phyloP scores from a whole-genome alignment of 2,888 invertebrate species.

The Choristoneura rosaceana region DNA sequence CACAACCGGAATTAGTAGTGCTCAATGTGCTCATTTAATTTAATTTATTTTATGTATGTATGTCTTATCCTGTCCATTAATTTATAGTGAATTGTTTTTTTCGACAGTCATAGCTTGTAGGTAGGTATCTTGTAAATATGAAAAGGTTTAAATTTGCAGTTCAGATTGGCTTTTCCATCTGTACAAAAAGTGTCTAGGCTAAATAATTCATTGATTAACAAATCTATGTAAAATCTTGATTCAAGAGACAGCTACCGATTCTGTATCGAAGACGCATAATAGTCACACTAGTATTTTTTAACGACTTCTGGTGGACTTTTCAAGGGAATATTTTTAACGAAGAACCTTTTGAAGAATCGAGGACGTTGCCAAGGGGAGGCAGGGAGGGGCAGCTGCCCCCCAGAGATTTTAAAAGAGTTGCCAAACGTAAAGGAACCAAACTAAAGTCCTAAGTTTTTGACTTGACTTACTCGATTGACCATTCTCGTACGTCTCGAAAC shows the following conservation, averaged over 20 bases:
- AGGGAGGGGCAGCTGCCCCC: too few relatives aligned
- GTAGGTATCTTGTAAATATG: constrained; percentile 37
- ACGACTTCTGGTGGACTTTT: not conserved
- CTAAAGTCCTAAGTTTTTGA: too few relatives aligned
- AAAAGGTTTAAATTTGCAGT: constrained; percentile 31
- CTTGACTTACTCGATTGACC: too few relatives aligned
- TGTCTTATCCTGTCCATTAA: not conserved
- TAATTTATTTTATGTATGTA: not conserved
- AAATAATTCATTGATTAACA: not conserved
- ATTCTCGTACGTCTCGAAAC: too few relatives aligned
- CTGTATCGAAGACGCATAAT: not conserved
- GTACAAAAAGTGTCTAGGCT: not conserved
- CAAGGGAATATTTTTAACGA: not conserved
- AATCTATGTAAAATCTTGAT: not conserved
- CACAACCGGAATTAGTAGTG: not conserved
- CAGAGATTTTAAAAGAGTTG: too few relatives aligned
- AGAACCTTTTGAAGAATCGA: too few relatives aligned
- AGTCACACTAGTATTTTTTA: not conserved
- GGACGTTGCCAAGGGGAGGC: too few relatives aligned
- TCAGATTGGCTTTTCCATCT: not conserved
- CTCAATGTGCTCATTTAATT: not conserved
- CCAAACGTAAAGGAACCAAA: too few relatives aligned
- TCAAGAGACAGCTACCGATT: not conserved
- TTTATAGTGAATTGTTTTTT: not conserved
- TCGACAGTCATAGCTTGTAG: not conserved